phyloP scores from a whole-genome alignment of 2,113 vertebrate species.

The Chrysemys picta region DNA sequence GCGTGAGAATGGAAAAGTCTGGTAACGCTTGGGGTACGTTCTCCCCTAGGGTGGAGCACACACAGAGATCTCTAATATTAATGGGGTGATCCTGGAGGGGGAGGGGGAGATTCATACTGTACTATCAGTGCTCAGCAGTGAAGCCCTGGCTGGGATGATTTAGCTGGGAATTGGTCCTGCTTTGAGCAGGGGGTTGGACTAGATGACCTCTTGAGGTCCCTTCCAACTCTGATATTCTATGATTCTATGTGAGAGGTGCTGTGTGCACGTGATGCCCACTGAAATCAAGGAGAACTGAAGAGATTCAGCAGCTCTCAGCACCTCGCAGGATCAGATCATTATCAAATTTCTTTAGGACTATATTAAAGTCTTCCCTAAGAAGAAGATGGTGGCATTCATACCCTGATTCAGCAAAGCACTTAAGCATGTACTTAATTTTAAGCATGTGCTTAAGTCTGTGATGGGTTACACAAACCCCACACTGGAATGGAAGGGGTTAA shows the following conservation, averaged over 20 bases:
- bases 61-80: neutral
- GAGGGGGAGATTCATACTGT: neutral
- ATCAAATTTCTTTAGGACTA: neutral
- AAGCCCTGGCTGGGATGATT: neutral
- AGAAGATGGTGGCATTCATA: neutral
- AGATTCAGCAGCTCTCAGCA: neutral
- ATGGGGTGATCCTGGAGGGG: neutral
- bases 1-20: neutral
- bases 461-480: no score
- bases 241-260: neutral
- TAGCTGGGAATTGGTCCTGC: no score
- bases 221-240: no score
- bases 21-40: conserved; percentile 75
- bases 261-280: neutral
- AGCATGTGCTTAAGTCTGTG: neutral
- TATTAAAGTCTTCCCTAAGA: neutral
- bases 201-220: no score
- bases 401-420: neutral
- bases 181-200: no score
- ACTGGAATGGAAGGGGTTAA: no score
- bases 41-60: fast-evolving
- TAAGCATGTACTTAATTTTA: neutral
- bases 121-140: neutral
- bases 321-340: conserved; percentile 3
- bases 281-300: neutral